Base-by-base conservation (phyloP, 2,797 vertebrate genomes). In the Moxostoma hubbsi region DNA sequence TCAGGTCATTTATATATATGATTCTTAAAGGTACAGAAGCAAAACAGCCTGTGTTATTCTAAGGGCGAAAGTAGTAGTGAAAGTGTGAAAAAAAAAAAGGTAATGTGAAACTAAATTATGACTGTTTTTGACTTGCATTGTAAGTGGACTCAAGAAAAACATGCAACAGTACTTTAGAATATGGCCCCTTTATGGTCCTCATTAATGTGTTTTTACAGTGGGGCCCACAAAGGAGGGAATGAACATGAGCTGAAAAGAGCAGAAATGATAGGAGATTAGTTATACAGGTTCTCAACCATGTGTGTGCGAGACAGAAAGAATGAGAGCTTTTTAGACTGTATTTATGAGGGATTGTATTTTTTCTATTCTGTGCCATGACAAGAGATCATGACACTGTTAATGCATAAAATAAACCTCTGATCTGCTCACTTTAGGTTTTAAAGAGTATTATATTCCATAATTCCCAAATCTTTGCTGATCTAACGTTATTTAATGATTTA, bases 391-490 rank as follows among this genome's bases (percentile, higher is more conserved):
- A 57, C 65, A 70, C 47, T 68, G 70, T 80, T 79, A 80, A 82
- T 84, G 79, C 63, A 59, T 73, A 63, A 81, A 51, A 61, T 58
- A 51, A 82, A 79, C 65, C 77, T 36, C 75, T 84, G 84, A 86
- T 86, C 83, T 74, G 76, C 50, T 43, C 63, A 68, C 78, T 63
- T 64, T 73, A 73, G 75, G 16, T 70, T 81, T 73, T 66, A 72
- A 70, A 45, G 51, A 36, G 75, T 43, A 80, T 82, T 84, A 81
- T 81, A 75, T 80, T 80, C 59, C 62, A 77, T 82, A 86, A 85
- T 84, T 81, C 84, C 75, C 69, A 86, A 86, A 85, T 87, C 87
- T 86, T 63, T 51, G 61, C 76, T 80, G 85, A 86, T 87, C 86
- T 83, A 77, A 75, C 81, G 63, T 83, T 82, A 83, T 86, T 89